These are phyloP conservation scores for Melieria crassipennis DNA, from an alignment of 2,888 invertebrate genomes.

Conservation along the genomic window DNA sequence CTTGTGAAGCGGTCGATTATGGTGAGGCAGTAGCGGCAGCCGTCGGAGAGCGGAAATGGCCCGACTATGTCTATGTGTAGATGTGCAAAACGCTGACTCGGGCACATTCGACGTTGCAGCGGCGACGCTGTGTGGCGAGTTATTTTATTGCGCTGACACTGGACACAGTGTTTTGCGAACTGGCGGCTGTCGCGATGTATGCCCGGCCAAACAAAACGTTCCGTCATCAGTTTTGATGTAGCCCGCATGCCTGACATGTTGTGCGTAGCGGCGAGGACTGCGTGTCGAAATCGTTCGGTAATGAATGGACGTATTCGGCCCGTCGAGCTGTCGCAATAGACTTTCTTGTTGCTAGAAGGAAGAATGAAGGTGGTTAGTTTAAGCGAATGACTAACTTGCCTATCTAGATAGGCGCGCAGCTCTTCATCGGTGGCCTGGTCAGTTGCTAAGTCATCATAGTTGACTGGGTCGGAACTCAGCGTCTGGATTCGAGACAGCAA, in stretches of 20 bases:
- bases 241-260: background rate
- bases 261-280: background rate
- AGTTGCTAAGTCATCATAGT: constrained; percentile 32
- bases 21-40: constrained; percentile 28
- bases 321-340: constrained; percentile 35
- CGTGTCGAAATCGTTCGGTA: constrained; percentile 20
- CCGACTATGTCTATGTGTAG: constrained; percentile 58
- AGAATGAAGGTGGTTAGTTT: constrained; percentile 4
- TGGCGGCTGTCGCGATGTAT: constrained; percentile 40
- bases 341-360: constrained; percentile 21
- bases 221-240: background rate
- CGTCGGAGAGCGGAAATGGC: constrained; percentile 5
- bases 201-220: constrained; percentile 48
- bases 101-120: background rate
- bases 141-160: constrained; percentile 1
- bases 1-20: constrained; percentile 30
- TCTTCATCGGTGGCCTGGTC: constrained; percentile 36
- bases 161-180: background rate
- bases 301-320: constrained; percentile 36
- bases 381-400: constrained; percentile 19
- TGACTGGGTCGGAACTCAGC: constrained; percentile 21
- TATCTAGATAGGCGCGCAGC: constrained; percentile 8
- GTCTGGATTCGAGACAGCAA: constrained; percentile 40
- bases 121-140: too few species aligned
- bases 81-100: constrained; percentile 22